phyloP scores from a whole-genome alignment of 2,113 vertebrate genomes.

The Erythrocercus mccallii region DNA sequence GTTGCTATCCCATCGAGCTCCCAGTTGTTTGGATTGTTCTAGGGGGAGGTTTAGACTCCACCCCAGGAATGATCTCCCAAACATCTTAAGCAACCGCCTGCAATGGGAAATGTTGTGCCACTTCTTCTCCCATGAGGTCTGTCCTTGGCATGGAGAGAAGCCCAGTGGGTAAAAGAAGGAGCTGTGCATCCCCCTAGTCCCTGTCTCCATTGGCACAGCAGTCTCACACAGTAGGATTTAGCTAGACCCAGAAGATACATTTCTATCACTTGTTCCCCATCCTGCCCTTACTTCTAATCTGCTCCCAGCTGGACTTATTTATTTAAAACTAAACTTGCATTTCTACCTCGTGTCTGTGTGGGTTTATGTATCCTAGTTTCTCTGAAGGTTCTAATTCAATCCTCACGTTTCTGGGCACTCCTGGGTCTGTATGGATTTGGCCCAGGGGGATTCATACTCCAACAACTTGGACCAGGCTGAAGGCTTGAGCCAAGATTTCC shows the following conservation, averaged over 20 bases:
- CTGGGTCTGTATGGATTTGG: no score
- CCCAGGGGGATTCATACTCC: no score
- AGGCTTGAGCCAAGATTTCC: background rate
- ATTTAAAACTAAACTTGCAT: no score
- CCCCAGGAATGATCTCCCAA: background rate
- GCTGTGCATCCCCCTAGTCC: background rate
- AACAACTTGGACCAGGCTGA: background rate
- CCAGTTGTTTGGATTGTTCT: background rate
- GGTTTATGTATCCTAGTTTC: no score
- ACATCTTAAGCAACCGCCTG: background rate
- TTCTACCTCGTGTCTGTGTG: no score
- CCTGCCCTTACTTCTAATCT: background rate
- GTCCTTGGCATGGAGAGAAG: background rate
- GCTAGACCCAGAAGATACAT: background rate
- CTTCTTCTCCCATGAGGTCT: background rate
- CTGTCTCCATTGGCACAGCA: background rate
- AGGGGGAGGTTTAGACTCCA: background rate
- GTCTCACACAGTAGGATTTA: background rate
- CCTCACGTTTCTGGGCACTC: no score
- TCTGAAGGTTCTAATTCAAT: no score
- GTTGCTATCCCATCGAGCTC: background rate
- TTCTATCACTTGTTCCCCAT: background rate
- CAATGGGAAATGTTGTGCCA: background rate
- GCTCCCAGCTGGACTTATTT: background rate
- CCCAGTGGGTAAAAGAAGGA: background rate